Evolutionary conservation across 2,797 vertebrate species (phyloP).

Genomic region (Girardinus metallicus): DNA sequence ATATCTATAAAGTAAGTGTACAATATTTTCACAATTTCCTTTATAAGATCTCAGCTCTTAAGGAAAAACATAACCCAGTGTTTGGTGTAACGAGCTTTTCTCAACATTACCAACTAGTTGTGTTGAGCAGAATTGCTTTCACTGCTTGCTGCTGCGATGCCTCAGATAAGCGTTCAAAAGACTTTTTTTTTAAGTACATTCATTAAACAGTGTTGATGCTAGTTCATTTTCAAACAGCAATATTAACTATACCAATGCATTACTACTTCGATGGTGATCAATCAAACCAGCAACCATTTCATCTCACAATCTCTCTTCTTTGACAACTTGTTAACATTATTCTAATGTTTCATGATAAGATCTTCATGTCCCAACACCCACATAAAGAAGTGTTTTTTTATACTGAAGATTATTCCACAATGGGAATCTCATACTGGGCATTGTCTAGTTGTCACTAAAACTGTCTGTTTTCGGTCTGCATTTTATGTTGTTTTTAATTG

Average conservation of each 20-base stretch:
- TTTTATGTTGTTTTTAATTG: conserved; percentile 17
- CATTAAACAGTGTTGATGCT: neutral
- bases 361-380: neutral
- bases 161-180: neutral
- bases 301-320: neutral
- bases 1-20: neutral
- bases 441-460: conserved; percentile 20
- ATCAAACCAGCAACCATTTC: neutral
- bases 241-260: neutral
- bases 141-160: neutral
- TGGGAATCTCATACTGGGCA: neutral
- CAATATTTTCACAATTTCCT: neutral
- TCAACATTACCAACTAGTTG: neutral
- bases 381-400: neutral
- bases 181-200: neutral
- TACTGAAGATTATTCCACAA: neutral
- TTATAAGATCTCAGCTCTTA: neutral
- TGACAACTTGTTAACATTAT: neutral
- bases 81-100: neutral
- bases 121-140: neutral
- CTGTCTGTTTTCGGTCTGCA: conserved; percentile 9
- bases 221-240: neutral
- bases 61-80: neutral
- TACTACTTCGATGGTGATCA: neutral
- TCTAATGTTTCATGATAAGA: neutral